Evolutionary conservation across 92 coral and sea anemone genomes (phyloP).

Genomic region (Zoanthus gigantus): DNA sequence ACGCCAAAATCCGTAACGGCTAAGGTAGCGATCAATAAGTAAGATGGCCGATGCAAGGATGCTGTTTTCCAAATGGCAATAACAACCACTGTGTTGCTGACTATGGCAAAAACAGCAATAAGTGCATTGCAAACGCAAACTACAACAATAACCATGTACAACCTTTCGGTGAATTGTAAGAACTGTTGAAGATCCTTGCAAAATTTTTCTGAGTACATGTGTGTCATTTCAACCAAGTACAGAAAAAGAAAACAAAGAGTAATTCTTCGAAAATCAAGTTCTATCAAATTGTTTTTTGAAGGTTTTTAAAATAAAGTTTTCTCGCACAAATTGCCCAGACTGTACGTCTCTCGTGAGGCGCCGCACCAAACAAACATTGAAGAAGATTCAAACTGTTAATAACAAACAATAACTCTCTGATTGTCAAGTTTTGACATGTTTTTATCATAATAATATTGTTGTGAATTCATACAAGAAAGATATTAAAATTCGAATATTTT

Average conservation of each 20-base stretch:
- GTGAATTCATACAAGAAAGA: too few relatives aligned
- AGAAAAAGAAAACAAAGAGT: not conserved
- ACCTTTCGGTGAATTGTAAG: conserved; percentile 11
- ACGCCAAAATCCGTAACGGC: conserved; percentile 34
- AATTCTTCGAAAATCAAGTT: not conserved
- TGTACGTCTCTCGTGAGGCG: too few relatives aligned
- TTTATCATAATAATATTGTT: too few relatives aligned
- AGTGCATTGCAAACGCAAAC: conserved; percentile 12
- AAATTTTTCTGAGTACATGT: conserved; percentile 1
- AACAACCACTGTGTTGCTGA: not conserved
- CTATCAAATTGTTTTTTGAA: not conserved
- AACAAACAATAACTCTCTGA: too few relatives aligned
- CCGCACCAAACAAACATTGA: too few relatives aligned
- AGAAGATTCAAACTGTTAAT: too few relatives aligned
- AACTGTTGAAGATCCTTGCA: conserved; percentile 19
- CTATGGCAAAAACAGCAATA: not conserved
- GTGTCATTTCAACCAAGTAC: not conserved
- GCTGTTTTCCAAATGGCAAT: conserved; percentile 14
- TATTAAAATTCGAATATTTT: too few relatives aligned
- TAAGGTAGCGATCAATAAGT: conserved; percentile 19
- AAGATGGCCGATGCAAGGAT: conserved; percentile 19
- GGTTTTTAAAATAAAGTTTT: too few relatives aligned
- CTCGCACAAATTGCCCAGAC: too few relatives aligned
- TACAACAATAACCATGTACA: conserved; percentile 11
- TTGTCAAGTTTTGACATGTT: too few relatives aligned